These are phyloP conservation scores for Gasterosteus aculeatus DNA, from an alignment of 2,113 vertebrate genomes.

Conservation along the genomic window DNA sequence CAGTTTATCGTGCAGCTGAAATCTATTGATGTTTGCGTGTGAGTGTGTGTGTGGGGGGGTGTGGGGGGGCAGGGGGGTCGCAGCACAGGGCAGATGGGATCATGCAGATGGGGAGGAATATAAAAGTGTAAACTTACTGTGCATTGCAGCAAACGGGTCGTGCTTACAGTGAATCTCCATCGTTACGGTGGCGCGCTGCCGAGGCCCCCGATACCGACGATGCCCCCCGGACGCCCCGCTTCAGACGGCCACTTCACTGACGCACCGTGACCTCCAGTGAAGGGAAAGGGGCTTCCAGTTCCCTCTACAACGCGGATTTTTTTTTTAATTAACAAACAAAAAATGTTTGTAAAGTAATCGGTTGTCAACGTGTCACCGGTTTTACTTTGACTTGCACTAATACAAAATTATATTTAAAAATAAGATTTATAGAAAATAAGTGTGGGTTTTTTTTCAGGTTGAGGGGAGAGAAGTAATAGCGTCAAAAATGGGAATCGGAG, in stretches of 20 bases:
- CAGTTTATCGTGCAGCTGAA: background rate
- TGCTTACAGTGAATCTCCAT: constrained; percentile 99
- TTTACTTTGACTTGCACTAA: background rate
- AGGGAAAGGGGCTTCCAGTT: constrained; percentile 12
- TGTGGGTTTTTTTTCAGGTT: constrained; percentile 9
- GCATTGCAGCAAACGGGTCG: constrained; percentile 99
- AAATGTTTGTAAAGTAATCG: background rate
- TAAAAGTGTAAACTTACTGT: constrained; percentile 87
- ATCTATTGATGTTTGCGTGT: background rate
- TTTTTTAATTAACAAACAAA: constrained; percentile 6
- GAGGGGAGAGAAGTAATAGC: constrained; percentile 10
- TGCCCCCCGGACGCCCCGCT: constrained; percentile 46
- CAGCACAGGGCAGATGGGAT: constrained; percentile 19
- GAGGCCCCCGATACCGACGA: constrained; percentile 54
- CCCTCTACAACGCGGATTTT: constrained; percentile 20
- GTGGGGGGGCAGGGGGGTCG: background rate
- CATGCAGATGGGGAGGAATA: constrained; percentile 44
- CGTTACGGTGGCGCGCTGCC: constrained; percentile 57
- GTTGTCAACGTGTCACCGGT: too few species aligned
- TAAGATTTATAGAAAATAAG: constrained; percentile 4
- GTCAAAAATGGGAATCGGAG: constrained; percentile 43
- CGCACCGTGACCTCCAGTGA: constrained; percentile 47
- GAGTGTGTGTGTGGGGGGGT: background rate
- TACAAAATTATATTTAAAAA: background rate
- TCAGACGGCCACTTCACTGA: constrained; percentile 37